Conservation (phyloP, 2,888 invertebrate species). For the Pollenia griseotomentosa region DNA sequence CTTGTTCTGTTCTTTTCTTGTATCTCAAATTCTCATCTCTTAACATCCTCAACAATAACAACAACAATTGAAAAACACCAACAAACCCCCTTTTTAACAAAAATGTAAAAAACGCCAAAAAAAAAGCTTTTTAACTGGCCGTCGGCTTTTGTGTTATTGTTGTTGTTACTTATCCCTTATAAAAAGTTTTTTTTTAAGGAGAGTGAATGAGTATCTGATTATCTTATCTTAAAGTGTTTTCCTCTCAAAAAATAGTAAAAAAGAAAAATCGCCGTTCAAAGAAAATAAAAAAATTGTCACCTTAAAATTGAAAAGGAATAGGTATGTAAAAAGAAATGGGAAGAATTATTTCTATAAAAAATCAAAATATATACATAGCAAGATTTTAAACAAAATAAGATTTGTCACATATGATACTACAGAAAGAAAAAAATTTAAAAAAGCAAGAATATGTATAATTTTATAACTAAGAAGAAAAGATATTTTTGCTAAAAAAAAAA, state of each 20-base stretch:
- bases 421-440: constrained; percentile 29
- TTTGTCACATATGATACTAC: constrained; percentile 49
- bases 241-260: constrained; percentile 16
- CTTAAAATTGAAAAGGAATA: constrained; percentile 20
- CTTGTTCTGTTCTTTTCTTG: constrained; percentile 14
- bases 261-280: constrained; percentile 32
- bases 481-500: constrained; percentile 15
- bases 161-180: constrained; percentile 2
- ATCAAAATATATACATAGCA: constrained; percentile 27
- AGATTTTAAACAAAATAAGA: constrained; percentile 43
- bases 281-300: constrained; percentile 41
- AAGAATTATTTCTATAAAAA: constrained; percentile 7
- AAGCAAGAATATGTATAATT: constrained; percentile 37
- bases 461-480: constrained; percentile 11
- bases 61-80: constrained; percentile 33
- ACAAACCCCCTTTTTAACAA: constrained; percentile 44
- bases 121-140: constrained; percentile 55
- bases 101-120: constrained; percentile 31
- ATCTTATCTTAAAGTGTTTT: constrained; percentile 45
- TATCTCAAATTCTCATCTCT: constrained; percentile 52
- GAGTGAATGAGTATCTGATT: constrained; percentile 23
- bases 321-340: background rate
- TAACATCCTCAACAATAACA: constrained; percentile 49
- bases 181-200: constrained; percentile 16
- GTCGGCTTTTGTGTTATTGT: constrained; percentile 58